These are phyloP conservation scores for Neoniphon sammara DNA, from an alignment of 2,797 vertebrate species.

Conservation along the genomic window DNA sequence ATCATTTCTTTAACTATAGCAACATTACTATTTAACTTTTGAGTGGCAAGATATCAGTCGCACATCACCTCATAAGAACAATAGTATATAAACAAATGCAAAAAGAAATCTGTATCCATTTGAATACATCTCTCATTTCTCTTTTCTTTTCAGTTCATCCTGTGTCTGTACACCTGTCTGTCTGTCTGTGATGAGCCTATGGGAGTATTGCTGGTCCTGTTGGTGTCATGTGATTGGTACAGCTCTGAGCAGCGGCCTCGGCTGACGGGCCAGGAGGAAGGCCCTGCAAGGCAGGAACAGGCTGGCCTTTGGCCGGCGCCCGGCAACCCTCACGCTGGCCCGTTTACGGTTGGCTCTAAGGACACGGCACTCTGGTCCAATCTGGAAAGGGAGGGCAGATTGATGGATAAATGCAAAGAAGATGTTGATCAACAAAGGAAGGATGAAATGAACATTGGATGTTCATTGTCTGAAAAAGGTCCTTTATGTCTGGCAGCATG, in stretches of 20 bases:
- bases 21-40: slow-evolving; percentile 92
- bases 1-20: slow-evolving; percentile 93
- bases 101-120: slow-evolving; percentile 92
- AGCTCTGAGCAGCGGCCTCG: slow-evolving; percentile 82
- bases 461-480: too few relatives aligned
- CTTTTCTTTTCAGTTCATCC: slow-evolving; percentile 80
- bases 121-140: slow-evolving; percentile 84
- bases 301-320: slow-evolving; percentile 60
- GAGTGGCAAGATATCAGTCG: slow-evolving; percentile 91
- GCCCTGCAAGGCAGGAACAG: slow-evolving; percentile 83
- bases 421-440: too few relatives aligned
- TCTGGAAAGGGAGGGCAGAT: slow-evolving; percentile 70
- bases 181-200: slow-evolving; percentile 84
- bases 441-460: too few relatives aligned
- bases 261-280: slow-evolving; percentile 77
- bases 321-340: slow-evolving; percentile 88
- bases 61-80: slow-evolving; percentile 94
- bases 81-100: slow-evolving; percentile 98
- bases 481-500: too few relatives aligned
- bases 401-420: too few relatives aligned
- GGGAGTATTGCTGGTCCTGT: slow-evolving; percentile 98
- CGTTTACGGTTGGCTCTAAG: slow-evolving; percentile 88
- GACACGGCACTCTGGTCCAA: slow-evolving; percentile 83
- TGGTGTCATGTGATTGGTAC: slow-evolving; percentile 82
- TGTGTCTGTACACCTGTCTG: slow-evolving; percentile 92